A percentile compares a stretch with the other conserved stretches of the same genome.
Evolutionary conservation across 2,113 vertebrate genomes (phyloP).

Genomic region (Perca flavescens): DNA sequence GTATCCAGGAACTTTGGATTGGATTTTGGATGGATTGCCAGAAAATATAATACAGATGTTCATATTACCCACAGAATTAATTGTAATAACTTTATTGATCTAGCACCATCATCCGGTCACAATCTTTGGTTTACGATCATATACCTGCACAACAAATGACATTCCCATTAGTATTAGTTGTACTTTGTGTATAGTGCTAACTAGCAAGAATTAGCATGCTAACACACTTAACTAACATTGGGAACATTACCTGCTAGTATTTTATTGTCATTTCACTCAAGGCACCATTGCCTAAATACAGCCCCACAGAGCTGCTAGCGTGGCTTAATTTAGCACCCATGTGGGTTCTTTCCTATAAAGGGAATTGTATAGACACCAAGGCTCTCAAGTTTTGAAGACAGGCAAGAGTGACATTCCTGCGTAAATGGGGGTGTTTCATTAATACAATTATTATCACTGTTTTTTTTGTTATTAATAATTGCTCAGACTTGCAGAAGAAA

Average conservation of each 20-base stretch:
- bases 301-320: not conserved
- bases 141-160: not conserved
- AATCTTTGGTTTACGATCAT: not conserved
- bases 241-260: not conserved
- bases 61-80: not conserved
- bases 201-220: not conserved
- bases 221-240: not conserved
- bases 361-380: not conserved
- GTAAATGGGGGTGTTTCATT: too few relatives aligned
- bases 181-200: not conserved
- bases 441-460: too few relatives aligned
- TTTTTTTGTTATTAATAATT: too few relatives aligned
- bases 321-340: not conserved
- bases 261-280: not conserved
- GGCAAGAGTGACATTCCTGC: too few relatives aligned
- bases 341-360: slow-evolving; percentile 11
- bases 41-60: not conserved
- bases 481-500: too few relatives aligned
- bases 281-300: not conserved
- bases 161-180: not conserved
- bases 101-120: not conserved
- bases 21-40: not conserved
- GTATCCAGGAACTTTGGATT: not conserved
- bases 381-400: too few relatives aligned
- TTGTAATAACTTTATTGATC: not conserved